Base-by-base conservation (phyloP, 2,888 invertebrate genomes). In the Shargacucullia verbasci region DNA sequence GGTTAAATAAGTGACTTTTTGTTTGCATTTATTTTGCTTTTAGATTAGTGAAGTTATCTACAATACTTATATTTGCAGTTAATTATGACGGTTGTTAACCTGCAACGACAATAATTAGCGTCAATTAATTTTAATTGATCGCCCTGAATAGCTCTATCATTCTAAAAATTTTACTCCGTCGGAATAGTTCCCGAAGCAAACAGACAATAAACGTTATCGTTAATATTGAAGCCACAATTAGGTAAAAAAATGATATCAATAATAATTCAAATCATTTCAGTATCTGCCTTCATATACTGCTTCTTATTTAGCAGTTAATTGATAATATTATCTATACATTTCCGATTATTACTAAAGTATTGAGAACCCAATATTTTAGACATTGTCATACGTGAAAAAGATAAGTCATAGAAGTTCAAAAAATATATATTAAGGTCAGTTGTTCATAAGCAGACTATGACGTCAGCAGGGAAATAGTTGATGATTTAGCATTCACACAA, bases 121-220 rank as follows among this genome's bases (percentile, higher is more conserved):
- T 65, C 76, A 70, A 81, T 80, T 76, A 73, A 47, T 61, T 57
- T 75, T 71, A 79, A 79, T 80, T 63, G 56, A 46, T 37, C 37
- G 69, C 20, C 44, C 64, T 14, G 41, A 66, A 74, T 68, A 50
- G 48, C 58, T 47, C 37, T 55, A 44, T 41, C 47, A 15, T 27
- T 33, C 55, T n/a, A 34, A 45, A 66, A 60, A 39, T 52, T 52
- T 5, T n/a, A 33, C 33, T 27, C 41, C 39, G 37, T 67, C 25
- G 4, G 34, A 49, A 40, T 59, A 33, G 13, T 12, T 38, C 14
- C 34, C 15, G 5, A 4, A 48, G 15, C 4, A 1, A 20, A 20
- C 20, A 20, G 20, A 20, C 20, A 20, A 4, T 20, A 20, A 20
- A 20, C 20, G 2, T 29, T 9, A 29, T 29, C 29, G 10, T 9